Conservation (phyloP, 2,797 vertebrate genomes). For the Lithobates sylvaticus region DNA sequence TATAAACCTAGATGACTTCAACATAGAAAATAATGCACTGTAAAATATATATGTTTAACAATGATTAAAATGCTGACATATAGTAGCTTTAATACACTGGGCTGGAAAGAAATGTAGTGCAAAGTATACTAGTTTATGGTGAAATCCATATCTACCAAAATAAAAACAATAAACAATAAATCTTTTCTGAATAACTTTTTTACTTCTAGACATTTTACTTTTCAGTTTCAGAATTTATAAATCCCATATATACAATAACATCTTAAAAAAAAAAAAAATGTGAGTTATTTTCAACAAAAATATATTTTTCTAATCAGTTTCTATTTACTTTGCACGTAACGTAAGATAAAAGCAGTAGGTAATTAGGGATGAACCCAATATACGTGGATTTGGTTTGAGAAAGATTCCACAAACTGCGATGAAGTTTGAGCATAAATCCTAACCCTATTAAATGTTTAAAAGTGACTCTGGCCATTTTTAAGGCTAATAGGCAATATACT, state of each 20-base stretch:
- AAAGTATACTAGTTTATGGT: constrained; percentile 11
- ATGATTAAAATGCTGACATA: constrained; percentile 32
- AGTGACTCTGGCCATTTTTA: too few relatives aligned
- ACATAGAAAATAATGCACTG: constrained; percentile 11
- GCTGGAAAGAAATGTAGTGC: background rate
- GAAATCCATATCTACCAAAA: constrained; percentile 7
- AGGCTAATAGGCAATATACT: too few relatives aligned
- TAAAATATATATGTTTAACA: constrained; percentile 36
- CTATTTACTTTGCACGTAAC: too few relatives aligned
- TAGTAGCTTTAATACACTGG: background rate
- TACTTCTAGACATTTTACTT: background rate
- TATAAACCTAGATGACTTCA: constrained; percentile 31
- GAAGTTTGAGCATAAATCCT: too few relatives aligned
- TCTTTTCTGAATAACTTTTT: constrained; percentile 26
- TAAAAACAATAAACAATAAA: constrained; percentile 21
- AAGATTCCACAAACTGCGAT: too few relatives aligned
- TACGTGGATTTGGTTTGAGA: too few relatives aligned
- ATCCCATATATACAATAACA: background rate
- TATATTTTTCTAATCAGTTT: too few relatives aligned
- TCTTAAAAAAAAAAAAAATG: background rate
- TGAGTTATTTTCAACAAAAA: too few relatives aligned
- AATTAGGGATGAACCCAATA: too few relatives aligned
- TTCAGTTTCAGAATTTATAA: constrained; percentile 15
- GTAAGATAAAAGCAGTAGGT: too few relatives aligned
- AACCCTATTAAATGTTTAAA: too few relatives aligned